Conservation (phyloP, 2,888 invertebrate genomes). For the Zaprionus lineosus region DNA sequence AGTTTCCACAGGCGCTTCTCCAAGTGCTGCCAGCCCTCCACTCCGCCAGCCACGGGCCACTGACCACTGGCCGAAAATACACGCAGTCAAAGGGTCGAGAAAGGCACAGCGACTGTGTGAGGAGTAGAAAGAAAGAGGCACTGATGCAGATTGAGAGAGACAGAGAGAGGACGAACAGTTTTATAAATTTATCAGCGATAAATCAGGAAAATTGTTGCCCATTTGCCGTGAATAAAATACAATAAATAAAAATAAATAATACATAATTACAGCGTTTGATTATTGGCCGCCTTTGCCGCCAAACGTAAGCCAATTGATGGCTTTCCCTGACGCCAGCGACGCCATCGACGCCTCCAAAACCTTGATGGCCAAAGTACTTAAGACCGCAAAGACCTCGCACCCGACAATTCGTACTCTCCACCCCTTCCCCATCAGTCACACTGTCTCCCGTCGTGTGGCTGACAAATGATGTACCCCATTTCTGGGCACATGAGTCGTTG, state of each 20-base stretch:
- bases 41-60: no score
- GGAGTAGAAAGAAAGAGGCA: constrained; percentile 15
- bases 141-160: neutral
- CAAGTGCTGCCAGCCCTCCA: constrained; percentile 13
- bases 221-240: constrained; percentile 52
- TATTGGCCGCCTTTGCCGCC: constrained; percentile 36
- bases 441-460: constrained; percentile 21
- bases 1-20: constrained; percentile 65
- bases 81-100: constrained; percentile 32
- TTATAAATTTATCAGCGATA: constrained; percentile 75
- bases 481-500: constrained; percentile 30
- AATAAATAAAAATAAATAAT: constrained; percentile 77
- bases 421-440: neutral
- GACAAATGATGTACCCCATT: constrained; percentile 64
- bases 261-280: constrained; percentile 74
- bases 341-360: constrained; percentile 58
- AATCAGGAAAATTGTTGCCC: constrained; percentile 57
- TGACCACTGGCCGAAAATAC: constrained; percentile 1
- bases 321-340: constrained; percentile 58
- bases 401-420: constrained; percentile 5
- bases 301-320: constrained; percentile 37
- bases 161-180: constrained; percentile 38
- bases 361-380: constrained; percentile 17
- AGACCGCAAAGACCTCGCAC: constrained; percentile 22
- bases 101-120: constrained; percentile 8